Evolutionary conservation across 30 jellyfish, hydroid and myxozoan species (phyloP), one percentile per base, ranked within the genome.

Genomic region (Morbakka virulenta): DNA sequence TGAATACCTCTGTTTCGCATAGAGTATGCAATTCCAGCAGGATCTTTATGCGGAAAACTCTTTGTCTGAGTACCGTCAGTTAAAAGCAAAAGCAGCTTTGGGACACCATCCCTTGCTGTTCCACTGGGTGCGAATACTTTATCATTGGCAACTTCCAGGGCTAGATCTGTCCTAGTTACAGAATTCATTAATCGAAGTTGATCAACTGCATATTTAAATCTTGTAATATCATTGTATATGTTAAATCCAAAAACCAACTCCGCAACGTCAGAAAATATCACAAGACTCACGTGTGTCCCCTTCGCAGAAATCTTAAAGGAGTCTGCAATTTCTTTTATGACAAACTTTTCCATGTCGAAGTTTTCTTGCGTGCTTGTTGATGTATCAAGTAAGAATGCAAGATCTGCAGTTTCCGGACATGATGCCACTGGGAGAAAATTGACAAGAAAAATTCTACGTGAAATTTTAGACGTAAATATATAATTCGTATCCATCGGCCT

Each of bases 31-130:
- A 62, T 34, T 2, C 24, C 80, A 21, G 48, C 76, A 27, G 91
- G 95, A 14, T 67, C 73, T 51, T 76, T 76, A 26, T 80, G 74
- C 21, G 49, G 82, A 36, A 36, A 50, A 36, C 49, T 89, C 41
- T 63, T 87, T 17, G 95, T 83, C 76, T 83, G 95, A 23, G 72
- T 26, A 49, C 95, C 95, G 63, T 83, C 95, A 14, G 95, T 83
- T 76, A 83, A 30, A 25, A 83, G 51, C 25, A 83, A 35, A 28
- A 83, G 66, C 47, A 83, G 67, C 32, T 62, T 83, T 23, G 84
- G 77, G 34, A 83, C 95, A 36, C 78, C 86, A 2, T 74, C 12
- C 27, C 94, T 31, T 67, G 72, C 88, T n/a, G 85, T 84, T 25
- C 41, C 65, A 31, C 28, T 25, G 33, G 71, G 9, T 27, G 69